phyloP scores from a whole-genome alignment of 2,113 vertebrate species.

The Oenanthe oenanthe region DNA sequence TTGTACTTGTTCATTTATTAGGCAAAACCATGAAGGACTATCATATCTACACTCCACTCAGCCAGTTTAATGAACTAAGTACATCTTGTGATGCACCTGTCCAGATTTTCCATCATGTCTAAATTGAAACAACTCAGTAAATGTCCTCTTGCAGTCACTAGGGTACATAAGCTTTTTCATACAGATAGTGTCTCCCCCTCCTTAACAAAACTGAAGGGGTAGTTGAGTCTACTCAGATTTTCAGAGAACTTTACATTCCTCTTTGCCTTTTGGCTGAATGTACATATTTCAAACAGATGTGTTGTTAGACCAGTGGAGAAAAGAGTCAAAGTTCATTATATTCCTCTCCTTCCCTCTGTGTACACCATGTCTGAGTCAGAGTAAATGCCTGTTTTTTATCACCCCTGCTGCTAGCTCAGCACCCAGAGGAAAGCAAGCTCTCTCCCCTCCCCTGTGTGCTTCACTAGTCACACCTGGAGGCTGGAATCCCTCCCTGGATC shows the following conservation, averaged over 20 bases:
- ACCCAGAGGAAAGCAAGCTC: neutral
- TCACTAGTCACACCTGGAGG: neutral
- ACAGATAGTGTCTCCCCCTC: neutral
- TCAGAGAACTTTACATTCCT: neutral
- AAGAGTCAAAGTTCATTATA: neutral
- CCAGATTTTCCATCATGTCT: neutral
- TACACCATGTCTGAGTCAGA: neutral
- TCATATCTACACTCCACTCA: neutral
- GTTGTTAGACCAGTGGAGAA: neutral
- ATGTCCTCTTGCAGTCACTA: neutral
- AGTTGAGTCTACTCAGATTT: neutral
- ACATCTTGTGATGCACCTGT: neutral
- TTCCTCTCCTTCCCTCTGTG: neutral
- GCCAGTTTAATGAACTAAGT: neutral
- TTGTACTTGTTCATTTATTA: neutral
- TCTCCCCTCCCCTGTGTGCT: neutral
- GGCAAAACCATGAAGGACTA: neutral
- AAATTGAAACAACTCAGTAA: neutral
- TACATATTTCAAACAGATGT: neutral
- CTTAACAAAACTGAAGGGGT: neutral
- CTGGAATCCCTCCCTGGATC: neutral
- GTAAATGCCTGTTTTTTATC: neutral
- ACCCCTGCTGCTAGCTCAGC: neutral
- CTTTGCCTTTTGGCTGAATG: neutral
- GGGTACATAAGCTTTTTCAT: neutral